Base-by-base conservation (phyloP, 2,888 invertebrate species). In the Eupithecia exiguata region DNA sequence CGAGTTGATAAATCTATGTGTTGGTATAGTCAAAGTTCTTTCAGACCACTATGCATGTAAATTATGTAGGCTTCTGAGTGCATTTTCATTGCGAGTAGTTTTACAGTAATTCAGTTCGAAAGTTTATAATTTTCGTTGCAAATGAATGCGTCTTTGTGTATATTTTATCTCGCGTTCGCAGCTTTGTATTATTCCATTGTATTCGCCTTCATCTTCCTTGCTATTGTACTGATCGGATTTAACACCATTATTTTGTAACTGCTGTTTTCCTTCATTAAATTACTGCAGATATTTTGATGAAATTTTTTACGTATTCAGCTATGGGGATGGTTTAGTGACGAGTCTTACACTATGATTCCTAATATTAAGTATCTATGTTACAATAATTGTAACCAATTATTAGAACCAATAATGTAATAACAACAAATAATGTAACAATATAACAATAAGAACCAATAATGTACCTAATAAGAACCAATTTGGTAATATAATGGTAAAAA, bases 121-220 rank as follows among this genome's bases (percentile, higher is more conserved):
- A 6, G 62, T 62, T 62, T 70, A 67, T 65, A n/a, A 58, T 12
- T 25, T 58, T 58, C 25, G 25, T 25, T 58, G 0, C 21, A 53
- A 21, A 67, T 67, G 58, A 62, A 43, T 69, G 30, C 25, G 58
- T 65, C 30, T 40, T 66, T 53, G 25, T 53, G 40, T 74, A 40
- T 68, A 67, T 73, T 78, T 74, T 65, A 40, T 58, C 58, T 58
- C 58, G 21, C 58, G 58, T 58, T 58, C 25, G 58, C 69, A 53
- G 49, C 67, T 75, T 73, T 53, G 61, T 69, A 71, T 70, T 61
- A 68, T 73, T 12, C 65, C 77, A 76, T 79, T 79, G 78, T 78
- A 62, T 68, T 68, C 36, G 49, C 69, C 69, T 49, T 43, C 66
- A 30, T 68, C 76, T 76, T 79, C 74, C 74, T 79, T 36, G 58